These are phyloP conservation scores for Sebastes wilsoni DNA, from an alignment of 2,797 vertebrate species.

Conservation along the genomic window DNA sequence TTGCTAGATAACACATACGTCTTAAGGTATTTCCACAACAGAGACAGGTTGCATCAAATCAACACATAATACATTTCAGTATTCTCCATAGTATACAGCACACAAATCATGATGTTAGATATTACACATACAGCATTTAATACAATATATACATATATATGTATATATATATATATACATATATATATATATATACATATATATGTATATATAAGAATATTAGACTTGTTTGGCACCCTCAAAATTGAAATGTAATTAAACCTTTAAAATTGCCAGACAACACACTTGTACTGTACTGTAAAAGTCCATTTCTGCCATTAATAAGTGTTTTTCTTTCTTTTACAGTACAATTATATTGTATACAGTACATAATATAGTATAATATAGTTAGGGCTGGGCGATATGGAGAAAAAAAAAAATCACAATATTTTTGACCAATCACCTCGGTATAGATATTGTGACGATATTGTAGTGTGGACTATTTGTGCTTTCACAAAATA, in stretches of 20 bases:
- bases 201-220: neutral
- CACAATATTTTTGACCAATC: no score
- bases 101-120: neutral
- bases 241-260: neutral
- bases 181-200: neutral
- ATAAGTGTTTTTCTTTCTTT: neutral
- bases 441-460: no score
- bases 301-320: neutral
- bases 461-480: no score
- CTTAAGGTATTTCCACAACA: neutral
- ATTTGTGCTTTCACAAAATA: no score
- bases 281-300: neutral
- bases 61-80: slow-evolving; percentile 7
- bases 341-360: neutral
- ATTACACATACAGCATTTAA: neutral
- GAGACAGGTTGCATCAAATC: neutral
- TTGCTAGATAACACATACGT: slow-evolving; percentile 7
- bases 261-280: neutral
- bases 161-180: neutral
- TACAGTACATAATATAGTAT: neutral
- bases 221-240: neutral
- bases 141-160: neutral
- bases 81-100: neutral
- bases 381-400: neutral
- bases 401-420: no score